phyloP scores from a whole-genome alignment of 2,797 vertebrate species.

The Poliocrania exsul region DNA sequence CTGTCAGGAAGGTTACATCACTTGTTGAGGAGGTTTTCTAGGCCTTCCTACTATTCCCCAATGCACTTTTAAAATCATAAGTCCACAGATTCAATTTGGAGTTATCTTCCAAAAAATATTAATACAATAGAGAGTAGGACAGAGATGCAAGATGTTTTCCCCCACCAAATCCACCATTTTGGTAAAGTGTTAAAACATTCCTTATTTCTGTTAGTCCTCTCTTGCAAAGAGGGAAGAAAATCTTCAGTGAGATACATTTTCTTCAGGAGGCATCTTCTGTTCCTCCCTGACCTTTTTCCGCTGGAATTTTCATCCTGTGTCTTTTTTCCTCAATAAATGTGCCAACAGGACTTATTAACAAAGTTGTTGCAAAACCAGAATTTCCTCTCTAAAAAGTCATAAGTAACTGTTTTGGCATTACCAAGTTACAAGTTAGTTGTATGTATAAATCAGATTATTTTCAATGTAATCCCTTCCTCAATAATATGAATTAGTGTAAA shows the following conservation, averaged over 20 bases:
- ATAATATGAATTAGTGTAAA: background rate
- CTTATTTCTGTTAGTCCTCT: constrained; percentile 51
- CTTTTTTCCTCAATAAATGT: constrained; percentile 47
- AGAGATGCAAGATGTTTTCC: constrained; percentile 21
- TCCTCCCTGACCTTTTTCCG: constrained; percentile 63
- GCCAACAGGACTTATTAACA: constrained; percentile 29
- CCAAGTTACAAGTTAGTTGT: background rate
- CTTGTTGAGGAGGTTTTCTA: constrained; percentile 50
- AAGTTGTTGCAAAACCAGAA: background rate
- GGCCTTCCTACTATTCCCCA: constrained; percentile 57
- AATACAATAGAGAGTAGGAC: background rate
- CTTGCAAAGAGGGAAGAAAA: constrained; percentile 38
- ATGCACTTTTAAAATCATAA: background rate
- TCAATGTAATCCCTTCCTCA: background rate
- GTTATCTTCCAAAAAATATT: constrained; percentile 54
- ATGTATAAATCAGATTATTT: background rate
- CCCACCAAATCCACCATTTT: constrained; percentile 58
- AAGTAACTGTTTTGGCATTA: background rate
- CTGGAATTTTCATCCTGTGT: constrained; percentile 46
- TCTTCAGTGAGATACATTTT: constrained; percentile 55
- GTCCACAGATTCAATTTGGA: constrained; percentile 46
- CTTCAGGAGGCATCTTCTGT: constrained; percentile 67
- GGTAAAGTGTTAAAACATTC: constrained; percentile 21
- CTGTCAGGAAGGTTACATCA: constrained; percentile 53
- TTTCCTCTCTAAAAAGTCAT: background rate